Percentiles rank a stretch among this genome's conserved stretches.
Evolutionary conservation across 1,140 invertebrate species (phyloP).

Genomic region (Agrilus planipennis): DNA sequence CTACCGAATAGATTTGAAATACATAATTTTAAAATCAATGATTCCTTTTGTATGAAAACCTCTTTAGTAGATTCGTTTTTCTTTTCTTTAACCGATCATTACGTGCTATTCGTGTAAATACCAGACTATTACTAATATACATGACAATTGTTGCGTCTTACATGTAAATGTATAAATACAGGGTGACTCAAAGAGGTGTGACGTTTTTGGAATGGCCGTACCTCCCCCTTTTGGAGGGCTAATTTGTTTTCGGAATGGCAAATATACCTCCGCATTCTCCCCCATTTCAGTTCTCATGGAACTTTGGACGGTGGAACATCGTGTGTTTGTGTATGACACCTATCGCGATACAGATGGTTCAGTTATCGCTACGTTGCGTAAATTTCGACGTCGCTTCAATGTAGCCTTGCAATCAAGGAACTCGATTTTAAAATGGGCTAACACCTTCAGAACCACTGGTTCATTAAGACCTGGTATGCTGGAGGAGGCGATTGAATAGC

Average conservation of each 20-base stretch:
- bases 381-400: slow-evolving; percentile 9
- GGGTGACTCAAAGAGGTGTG: slow-evolving; percentile 1
- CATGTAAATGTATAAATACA: too few species aligned
- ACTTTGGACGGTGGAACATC: slow-evolving; percentile 5
- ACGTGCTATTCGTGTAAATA: too few species aligned
- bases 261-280: background rate
- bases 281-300: slow-evolving; percentile 6
- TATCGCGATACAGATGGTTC: slow-evolving; percentile 6
- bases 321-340: slow-evolving; percentile 8
- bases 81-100: too few species aligned
- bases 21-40: too few species aligned
- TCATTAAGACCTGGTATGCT: slow-evolving; percentile 11
- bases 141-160: too few species aligned
- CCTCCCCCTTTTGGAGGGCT: background rate
- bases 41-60: too few species aligned
- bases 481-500: slow-evolving; percentile 12
- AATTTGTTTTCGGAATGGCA: too few species aligned
- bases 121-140: too few species aligned
- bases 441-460: slow-evolving; percentile 13
- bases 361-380: slow-evolving; percentile 1
- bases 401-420: slow-evolving; percentile 3
- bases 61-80: too few species aligned
- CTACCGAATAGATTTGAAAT: too few species aligned
- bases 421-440: slow-evolving; percentile 11
- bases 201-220: slow-evolving; percentile 3